Base-by-base conservation (phyloP, 1,140 invertebrate genomes). In the Drosophila nebulosa region DNA sequence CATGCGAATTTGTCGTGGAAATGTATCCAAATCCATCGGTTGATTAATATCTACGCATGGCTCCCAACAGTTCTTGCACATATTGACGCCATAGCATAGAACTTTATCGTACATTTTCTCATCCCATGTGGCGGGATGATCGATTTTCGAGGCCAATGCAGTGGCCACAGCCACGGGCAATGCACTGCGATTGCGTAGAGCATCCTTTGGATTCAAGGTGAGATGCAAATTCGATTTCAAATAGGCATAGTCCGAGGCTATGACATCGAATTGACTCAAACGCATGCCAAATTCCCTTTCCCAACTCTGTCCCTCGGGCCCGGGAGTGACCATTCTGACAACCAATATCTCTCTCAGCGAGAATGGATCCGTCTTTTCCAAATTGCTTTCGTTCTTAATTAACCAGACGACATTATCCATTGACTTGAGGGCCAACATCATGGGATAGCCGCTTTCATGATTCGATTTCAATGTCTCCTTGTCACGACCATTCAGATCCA, bases 61-160 rank as follows among this genome's bases (percentile, higher is more conserved):
- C 4, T 84, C 79, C 89, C 89, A 90, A 58, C 81, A 90, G 10
- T 79, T 78, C n/a, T 81, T 86, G 55, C 89, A 90, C 77, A 90
- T 77, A 39, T 90, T 90, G 2, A 77, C 79, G 6, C 90, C 90
- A 69, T 89, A 90, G 50, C 89, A 90, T 6, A 91, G 66, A 4
- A 91, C 74, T 56, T 89, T 91, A 50, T 91, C 88, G n/a, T 78
- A 70, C n/a, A 73, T 89, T 24, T 83, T 79, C 59, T 30, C 30
- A 9, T 90, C 73, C 90, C 90, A 91, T 0, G 90, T 91, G 18
- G 86, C 90, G 0, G 88, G 84, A 77, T 90, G 90, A 79, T 91
- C 90, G 39, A 91, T 80, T 50, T 91, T 91, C 7, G 90, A 81
- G 1, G 84, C 78, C 16, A 91, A 18, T 0, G 79, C 72, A 0